Conservation (phyloP, 2,797 vertebrate species). For the Distichodus sexfasciatus region DNA sequence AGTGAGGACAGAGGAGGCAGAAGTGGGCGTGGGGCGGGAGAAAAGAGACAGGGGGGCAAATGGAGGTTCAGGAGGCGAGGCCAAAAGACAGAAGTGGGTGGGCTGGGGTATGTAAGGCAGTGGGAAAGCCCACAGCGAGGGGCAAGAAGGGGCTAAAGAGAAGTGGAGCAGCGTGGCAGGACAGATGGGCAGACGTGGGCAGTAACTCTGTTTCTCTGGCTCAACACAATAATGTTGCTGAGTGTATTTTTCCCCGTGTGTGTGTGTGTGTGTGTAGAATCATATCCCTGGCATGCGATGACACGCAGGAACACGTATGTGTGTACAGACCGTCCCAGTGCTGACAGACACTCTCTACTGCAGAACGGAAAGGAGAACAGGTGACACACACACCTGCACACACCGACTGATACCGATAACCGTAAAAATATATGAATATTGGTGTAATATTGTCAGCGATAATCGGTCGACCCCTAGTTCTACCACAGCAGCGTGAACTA, state of each 20-base stretch:
- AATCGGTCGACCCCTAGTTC: too few species aligned
- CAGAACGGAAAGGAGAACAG: slow-evolving; percentile 95
- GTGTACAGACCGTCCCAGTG: slow-evolving; percentile 84
- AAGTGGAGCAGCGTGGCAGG: neutral
- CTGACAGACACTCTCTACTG: slow-evolving; percentile 85
- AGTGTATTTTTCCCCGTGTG: slow-evolving; percentile 17
- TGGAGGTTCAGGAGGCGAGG: too few species aligned
- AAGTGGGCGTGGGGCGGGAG: too few species aligned
- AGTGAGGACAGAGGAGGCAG: too few species aligned
- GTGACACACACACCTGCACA: slow-evolving; percentile 57
- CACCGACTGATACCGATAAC: neutral
- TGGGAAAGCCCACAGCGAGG: too few species aligned
- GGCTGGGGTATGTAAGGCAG: too few species aligned
- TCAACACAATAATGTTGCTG: neutral
- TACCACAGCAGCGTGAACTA: too few species aligned
- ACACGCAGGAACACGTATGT: slow-evolving; percentile 91
- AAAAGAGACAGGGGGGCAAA: too few species aligned
- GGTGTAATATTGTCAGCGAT: too few species aligned
- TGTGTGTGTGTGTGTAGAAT: slow-evolving; percentile 68
- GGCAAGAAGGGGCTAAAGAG: neutral
- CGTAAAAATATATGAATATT: too few species aligned
- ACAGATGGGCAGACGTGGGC: neutral
- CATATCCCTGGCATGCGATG: slow-evolving; percentile 90
- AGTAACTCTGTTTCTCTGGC: neutral
- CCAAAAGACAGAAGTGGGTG: too few species aligned